These are phyloP conservation scores for Myiozetetes cayanensis DNA, from an alignment of 2,113 vertebrate genomes.

Conservation along the genomic window DNA sequence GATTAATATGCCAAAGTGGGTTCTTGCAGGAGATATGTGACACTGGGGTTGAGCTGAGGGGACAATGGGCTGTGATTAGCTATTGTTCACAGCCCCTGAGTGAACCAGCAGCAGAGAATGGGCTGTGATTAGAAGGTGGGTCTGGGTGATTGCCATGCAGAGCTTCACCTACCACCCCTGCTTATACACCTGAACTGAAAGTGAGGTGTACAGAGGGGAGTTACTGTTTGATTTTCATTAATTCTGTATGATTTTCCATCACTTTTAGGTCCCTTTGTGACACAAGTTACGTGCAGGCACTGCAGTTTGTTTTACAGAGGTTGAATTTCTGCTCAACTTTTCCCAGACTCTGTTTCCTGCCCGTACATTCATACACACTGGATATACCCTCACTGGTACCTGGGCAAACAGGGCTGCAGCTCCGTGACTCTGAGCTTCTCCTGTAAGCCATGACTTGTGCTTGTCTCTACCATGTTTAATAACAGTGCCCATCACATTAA, in stretches of 20 bases:
- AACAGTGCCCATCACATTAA: background rate
- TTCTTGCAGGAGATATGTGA: background rate
- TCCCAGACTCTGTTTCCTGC: background rate
- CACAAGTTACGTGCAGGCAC: background rate
- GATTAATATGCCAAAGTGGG: background rate
- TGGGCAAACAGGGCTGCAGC: background rate
- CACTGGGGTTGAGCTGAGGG: background rate
- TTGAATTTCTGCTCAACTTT: background rate
- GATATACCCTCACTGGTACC: background rate
- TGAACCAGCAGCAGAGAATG: constrained; percentile 7
- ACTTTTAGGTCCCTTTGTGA: background rate
- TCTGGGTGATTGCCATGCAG: background rate
- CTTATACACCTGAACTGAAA: background rate
- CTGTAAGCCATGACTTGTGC: background rate
- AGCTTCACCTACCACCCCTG: background rate
- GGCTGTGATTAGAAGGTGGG: constrained; percentile 19
- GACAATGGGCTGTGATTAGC: constrained; percentile 54
- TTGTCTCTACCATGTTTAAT: background rate
- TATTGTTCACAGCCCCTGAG: constrained; percentile 24
- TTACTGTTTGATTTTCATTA: background rate
- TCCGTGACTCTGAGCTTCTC: background rate
- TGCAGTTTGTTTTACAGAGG: background rate
- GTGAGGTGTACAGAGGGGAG: background rate
- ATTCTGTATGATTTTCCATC: background rate
- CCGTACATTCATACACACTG: background rate